Percentiles rank a stretch among this genome's conserved stretches.
These are phyloP conservation scores for Microhierax caerulescens DNA, from an alignment of 2,797 vertebrate genomes.

Conservation along the genomic window DNA sequence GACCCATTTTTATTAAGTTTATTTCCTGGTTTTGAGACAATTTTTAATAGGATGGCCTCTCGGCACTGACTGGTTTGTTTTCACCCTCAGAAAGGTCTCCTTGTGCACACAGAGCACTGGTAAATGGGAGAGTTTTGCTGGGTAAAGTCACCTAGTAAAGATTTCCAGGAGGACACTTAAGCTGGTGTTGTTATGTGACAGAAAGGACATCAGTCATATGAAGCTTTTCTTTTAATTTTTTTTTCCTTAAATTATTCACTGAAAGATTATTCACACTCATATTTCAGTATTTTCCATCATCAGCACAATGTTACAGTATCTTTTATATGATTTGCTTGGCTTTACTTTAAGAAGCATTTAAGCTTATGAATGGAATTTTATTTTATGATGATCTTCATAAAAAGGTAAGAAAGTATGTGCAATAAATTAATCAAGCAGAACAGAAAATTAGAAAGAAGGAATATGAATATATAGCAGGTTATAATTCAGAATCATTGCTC, in stretches of 20 bases:
- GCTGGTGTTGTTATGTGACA: neutral
- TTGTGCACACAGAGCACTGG: rapidly evolving
- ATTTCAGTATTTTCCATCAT: neutral
- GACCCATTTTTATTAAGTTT: neutral
- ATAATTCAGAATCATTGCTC: neutral
- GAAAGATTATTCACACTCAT: neutral
- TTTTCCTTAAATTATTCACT: neutral
- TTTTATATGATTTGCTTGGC: neutral
- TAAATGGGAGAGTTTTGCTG: neutral
- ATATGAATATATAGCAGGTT: neutral
- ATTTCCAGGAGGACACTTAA: neutral
- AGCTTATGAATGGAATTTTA: neutral
- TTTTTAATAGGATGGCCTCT: neutral
- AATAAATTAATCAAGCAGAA: neutral
- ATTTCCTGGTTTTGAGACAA: neutral
- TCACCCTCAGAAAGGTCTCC: neutral
- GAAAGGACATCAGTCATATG: neutral
- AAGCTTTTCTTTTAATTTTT: neutral
- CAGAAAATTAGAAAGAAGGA: neutral
- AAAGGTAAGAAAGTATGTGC: neutral
- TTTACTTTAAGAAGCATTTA: neutral
- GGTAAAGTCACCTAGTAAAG: neutral
- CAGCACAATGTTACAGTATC: neutral
- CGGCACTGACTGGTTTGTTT: neutral
- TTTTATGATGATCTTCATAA: neutral